phyloP scores from a whole-genome alignment of 2,113 vertebrate genomes.

The Cynoglossus semilaevis region DNA sequence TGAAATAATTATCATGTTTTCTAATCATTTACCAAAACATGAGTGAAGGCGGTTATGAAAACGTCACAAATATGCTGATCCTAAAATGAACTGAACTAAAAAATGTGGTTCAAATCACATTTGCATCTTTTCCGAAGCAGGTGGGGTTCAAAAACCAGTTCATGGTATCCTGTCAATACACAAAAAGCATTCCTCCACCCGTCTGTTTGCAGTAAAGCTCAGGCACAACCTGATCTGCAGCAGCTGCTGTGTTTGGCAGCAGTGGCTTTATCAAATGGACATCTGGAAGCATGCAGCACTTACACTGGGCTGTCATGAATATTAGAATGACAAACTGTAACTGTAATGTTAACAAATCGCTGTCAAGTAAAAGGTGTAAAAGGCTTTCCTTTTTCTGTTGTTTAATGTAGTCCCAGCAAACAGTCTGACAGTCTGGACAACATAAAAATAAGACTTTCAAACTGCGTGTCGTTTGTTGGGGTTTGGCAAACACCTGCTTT shows the following conservation, averaged over 20 bases:
- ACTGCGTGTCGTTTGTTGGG: background rate
- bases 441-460: too few relatives aligned
- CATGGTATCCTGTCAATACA: slow-evolving; percentile 34
- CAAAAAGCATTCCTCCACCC: slow-evolving; percentile 32
- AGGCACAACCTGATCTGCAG: slow-evolving; percentile 37
- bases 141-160: slow-evolving; percentile 43
- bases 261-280: slow-evolving; percentile 22
- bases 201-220: slow-evolving; percentile 47
- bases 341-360: slow-evolving; percentile 25
- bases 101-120: too few relatives aligned
- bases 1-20: too few relatives aligned
- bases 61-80: too few relatives aligned
- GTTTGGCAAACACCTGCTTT: background rate
- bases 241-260: slow-evolving; percentile 31
- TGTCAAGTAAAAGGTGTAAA: slow-evolving; percentile 8
- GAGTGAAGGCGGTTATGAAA: too few relatives aligned
- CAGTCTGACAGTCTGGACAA: background rate
- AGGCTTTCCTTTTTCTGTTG: background rate
- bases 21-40: too few relatives aligned
- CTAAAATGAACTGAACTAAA: too few relatives aligned
- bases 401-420: background rate
- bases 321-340: slow-evolving; percentile 14
- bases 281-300: slow-evolving; percentile 17
- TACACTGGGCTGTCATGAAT: slow-evolving; percentile 5
- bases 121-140: slow-evolving; percentile 16